Base-by-base conservation (phyloP, 1,140 invertebrate genomes). In the Eriocheir sinensis region DNA sequence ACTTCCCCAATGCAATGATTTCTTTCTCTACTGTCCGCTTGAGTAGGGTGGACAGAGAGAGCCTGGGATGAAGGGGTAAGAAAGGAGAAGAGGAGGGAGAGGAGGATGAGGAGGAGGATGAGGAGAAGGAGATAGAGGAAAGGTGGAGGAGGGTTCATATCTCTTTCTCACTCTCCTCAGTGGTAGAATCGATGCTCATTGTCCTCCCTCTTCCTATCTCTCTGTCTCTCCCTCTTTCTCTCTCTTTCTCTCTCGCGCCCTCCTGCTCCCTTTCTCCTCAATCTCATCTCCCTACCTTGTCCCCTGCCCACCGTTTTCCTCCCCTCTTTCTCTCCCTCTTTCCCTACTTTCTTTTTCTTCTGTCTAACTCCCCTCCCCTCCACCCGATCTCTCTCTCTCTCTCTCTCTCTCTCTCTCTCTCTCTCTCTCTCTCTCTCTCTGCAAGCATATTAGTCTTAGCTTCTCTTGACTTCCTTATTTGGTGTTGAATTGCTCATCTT, bases 121-220 rank as follows among this genome's bases (percentile, higher is more conserved):
- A n/a, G n/a, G n/a, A n/a, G n/a, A n/a, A n/a, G n/a, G n/a, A n/a
- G n/a, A n/a, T n/a, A n/a, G n/a, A 48, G n/a, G 27, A 72, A n/a
- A 72, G 60, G n/a, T 21, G n/a, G 60, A n/a, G n/a, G 60, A 72
- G 60, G 60, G 60, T 72, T 72, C 60, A 72, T 72, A n/a, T n/a
- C n/a, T n/a, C n/a, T n/a, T n/a, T 21, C 15, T 72, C 60, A 21
- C 53, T 72, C 60, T 72, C 60, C 48, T 53, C 48, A 53, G 48
- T 53, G 48, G 48, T 53, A 53, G 48, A 53, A 53, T 53, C 48
- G 48, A 53, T 53, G 48, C 48, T 53, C 21, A 53, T 53, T 53
- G 48, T 53, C 48, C 48, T 53, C 48, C 48, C 21, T 21, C 48
- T 53, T 21, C 48, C 21, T 21, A 9, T 53, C 48, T 21, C 21